Conservation (phyloP, 2,888 invertebrate genomes). For the Yponomeuta cagnagella region DNA sequence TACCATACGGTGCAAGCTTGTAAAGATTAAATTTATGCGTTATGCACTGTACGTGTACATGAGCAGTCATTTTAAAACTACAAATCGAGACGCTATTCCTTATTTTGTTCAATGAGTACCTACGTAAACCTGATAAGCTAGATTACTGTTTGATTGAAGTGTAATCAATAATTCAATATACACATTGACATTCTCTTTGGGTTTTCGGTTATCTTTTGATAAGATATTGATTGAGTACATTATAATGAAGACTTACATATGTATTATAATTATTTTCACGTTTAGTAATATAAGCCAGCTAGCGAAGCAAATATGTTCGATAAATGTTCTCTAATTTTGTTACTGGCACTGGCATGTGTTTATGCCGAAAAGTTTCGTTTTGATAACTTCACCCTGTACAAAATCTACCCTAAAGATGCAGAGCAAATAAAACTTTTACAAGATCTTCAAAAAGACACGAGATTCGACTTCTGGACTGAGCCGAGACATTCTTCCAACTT, state of each 20-base stretch:
- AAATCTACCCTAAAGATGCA: slow-evolving; percentile 39
- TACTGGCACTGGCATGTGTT: neutral
- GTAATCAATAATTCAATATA: neutral
- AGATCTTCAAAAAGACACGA: slow-evolving; percentile 25
- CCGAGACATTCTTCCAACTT: slow-evolving; percentile 21
- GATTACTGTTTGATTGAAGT: too few species aligned
- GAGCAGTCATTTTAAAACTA: too few species aligned
- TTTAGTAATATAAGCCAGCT: neutral
- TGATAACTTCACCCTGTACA: slow-evolving; percentile 52
- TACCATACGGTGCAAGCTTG: too few species aligned
- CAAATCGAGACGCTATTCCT: too few species aligned
- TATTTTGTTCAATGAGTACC: too few species aligned
- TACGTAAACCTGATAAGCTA: too few species aligned
- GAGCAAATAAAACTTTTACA: slow-evolving; percentile 37
- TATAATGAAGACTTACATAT: neutral
- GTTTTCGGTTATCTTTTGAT: neutral
- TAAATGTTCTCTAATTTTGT: neutral
- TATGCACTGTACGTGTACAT: too few species aligned
- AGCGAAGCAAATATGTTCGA: neutral
- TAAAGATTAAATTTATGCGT: too few species aligned
- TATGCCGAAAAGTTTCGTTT: slow-evolving; percentile 20
- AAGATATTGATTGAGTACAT: neutral
- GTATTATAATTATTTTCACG: neutral
- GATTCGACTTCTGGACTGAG: slow-evolving; percentile 22
- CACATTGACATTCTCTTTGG: too few species aligned